Conservation (phyloP, 2,797 vertebrate species). For the Melanogrammus aeglefinus region DNA sequence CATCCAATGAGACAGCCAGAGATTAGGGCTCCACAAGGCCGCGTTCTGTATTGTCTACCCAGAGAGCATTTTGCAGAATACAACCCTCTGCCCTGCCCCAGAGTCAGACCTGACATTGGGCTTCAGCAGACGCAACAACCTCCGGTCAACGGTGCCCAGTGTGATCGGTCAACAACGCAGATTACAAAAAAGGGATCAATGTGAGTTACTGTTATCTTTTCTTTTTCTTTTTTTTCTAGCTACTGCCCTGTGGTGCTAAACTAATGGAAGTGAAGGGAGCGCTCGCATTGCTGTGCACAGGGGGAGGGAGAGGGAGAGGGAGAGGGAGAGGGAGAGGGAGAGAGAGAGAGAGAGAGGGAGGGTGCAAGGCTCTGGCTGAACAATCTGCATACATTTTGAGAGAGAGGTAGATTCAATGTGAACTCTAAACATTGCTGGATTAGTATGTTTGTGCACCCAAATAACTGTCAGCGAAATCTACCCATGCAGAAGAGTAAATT, state of each 20-base stretch:
- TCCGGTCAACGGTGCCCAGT: neutral
- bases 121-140: neutral
- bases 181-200: neutral
- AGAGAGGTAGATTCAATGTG: neutral
- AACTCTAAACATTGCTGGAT: neutral
- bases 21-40: neutral
- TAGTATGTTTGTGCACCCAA: neutral
- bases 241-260: neutral
- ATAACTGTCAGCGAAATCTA: neutral
- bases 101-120: neutral
- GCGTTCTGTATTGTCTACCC: neutral
- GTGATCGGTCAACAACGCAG: neutral
- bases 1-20: neutral
- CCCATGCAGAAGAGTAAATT: neutral
- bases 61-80: neutral
- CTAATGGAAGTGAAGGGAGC: neutral
- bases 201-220: slow-evolving; percentile 1
- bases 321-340: neutral
- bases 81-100: neutral
- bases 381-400: neutral
- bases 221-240: too few species aligned
- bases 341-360: neutral
- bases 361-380: neutral
- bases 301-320: too few species aligned
- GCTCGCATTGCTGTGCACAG: too few species aligned